Percentiles rank a stretch among this genome's conserved stretches.
phyloP scores from a whole-genome alignment of 2,888 invertebrate genomes.

The Scaptomyza parva region DNA sequence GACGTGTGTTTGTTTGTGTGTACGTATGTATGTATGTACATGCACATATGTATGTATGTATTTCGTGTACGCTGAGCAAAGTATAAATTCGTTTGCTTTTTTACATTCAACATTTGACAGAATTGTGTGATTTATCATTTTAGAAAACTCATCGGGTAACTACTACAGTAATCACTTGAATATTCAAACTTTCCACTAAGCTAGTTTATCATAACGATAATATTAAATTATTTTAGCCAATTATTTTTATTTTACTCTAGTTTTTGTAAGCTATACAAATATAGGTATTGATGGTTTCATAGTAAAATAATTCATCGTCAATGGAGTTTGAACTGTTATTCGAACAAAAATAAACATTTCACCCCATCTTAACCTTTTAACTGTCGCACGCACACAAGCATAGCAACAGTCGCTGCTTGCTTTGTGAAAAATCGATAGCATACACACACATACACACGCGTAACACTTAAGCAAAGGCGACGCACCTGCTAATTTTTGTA shows the following conservation, averaged over 20 bases:
- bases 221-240: background rate
- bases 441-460: conserved; percentile 34
- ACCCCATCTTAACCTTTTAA: background rate
- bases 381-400: conserved; percentile 1
- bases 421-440: conserved; percentile 72
- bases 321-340: background rate
- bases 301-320: background rate
- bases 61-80: background rate
- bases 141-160: background rate
- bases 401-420: conserved; percentile 1
- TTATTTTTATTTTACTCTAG: background rate
- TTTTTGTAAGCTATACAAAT: no score
- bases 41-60: background rate
- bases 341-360: background rate
- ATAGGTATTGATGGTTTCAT: no score
- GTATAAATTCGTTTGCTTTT: background rate
- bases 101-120: background rate
- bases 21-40: background rate
- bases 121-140: background rate
- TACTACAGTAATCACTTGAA: background rate
- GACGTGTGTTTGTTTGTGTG: background rate
- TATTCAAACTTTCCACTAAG: background rate
- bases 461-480: background rate
- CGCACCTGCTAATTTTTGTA: conserved; percentile 31
- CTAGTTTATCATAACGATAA: background rate